Percentiles rank a stretch among this genome's conserved stretches.
Evolutionary conservation across 2,113 vertebrate genomes (phyloP).

Genomic region (Gopherus flavomarginatus): DNA sequence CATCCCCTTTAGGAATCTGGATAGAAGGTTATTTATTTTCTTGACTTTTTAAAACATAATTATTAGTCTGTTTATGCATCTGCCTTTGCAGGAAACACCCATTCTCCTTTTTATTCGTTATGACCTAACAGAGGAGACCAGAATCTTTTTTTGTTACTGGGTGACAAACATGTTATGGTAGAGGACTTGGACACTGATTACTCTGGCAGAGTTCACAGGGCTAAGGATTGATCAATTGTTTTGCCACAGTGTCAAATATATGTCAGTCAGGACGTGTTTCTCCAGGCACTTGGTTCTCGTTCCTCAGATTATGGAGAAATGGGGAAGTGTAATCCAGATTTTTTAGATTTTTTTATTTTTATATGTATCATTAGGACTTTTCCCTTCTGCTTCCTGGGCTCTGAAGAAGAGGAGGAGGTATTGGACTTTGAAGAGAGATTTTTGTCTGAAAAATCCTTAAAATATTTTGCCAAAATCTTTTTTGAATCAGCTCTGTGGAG

Average conservation of each 20-base stretch:
- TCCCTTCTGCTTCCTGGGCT: background rate
- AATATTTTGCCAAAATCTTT: slow-evolving; percentile 48
- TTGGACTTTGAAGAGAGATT: background rate
- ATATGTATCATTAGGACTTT: too few species aligned
- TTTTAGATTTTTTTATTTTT: too few species aligned
- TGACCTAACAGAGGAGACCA: background rate
- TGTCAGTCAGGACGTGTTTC: background rate
- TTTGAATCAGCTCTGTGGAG: background rate
- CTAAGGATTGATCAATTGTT: background rate
- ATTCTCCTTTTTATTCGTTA: fast-evolving
- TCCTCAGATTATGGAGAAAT: background rate
- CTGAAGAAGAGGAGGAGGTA: background rate
- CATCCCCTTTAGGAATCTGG: background rate
- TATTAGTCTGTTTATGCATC: fast-evolving
- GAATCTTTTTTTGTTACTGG: background rate
- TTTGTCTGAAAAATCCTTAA: slow-evolving; percentile 12
- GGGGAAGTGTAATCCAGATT: background rate
- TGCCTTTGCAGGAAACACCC: background rate
- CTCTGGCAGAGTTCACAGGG: background rate
- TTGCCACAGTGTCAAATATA: background rate
- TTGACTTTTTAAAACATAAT: background rate
- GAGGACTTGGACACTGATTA: too few species aligned
- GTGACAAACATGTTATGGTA: too few species aligned
- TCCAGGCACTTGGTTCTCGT: fast-evolving
- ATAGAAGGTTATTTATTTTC: background rate